phyloP scores from a whole-genome alignment of 1,140 invertebrate species.

The Cyrtorhinus lividipennis region DNA sequence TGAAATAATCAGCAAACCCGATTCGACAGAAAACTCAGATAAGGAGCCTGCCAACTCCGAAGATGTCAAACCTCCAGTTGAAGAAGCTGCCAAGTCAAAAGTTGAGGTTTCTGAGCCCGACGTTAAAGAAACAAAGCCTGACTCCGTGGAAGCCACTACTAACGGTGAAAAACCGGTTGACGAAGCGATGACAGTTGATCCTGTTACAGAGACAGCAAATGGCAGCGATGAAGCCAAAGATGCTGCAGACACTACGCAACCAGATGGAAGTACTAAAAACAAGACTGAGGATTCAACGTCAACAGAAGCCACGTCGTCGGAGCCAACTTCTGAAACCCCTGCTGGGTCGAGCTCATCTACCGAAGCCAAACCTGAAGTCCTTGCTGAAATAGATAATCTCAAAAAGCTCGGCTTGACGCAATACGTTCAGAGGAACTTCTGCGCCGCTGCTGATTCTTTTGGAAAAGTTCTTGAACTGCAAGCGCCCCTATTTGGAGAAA shows the following conservation, averaged over 20 bases:
- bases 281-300: neutral
- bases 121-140: conserved; percentile 10
- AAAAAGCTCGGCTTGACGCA: conserved; percentile 38
- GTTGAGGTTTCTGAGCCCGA: too few species aligned
- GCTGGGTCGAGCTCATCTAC: neutral
- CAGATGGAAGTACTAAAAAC: neutral
- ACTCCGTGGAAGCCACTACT: neutral
- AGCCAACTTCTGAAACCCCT: neutral
- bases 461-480: conserved; percentile 59
- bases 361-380: conserved; percentile 19
- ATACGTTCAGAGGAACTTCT: conserved; percentile 58
- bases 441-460: conserved; percentile 52
- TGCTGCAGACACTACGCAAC: neutral
- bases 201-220: neutral
- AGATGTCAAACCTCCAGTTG: neutral
- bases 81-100: neutral
- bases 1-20: neutral
- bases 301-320: neutral
- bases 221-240: neutral
- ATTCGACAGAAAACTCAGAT: neutral
- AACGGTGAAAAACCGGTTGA: neutral
- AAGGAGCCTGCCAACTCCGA: neutral
- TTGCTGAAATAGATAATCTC: conserved; percentile 37
- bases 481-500: conserved; percentile 54
- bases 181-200: neutral